Evolutionary conservation across 2,888 invertebrate species (phyloP).

Genomic region (Cryptophagus acutangulus): DNA sequence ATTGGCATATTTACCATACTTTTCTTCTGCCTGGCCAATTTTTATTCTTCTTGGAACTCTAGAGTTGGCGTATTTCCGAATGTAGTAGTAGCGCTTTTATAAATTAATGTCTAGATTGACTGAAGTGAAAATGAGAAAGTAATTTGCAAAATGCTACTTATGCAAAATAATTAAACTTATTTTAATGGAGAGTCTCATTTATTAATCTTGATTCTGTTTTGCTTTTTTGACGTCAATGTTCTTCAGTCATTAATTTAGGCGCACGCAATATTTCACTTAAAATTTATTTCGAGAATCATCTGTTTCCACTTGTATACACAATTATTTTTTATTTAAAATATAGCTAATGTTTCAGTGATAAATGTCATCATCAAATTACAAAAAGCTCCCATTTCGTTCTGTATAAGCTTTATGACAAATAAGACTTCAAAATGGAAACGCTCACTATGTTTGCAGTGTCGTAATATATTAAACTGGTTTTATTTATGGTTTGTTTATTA

Average conservation of each 20-base stretch:
- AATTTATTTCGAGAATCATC: constrained; percentile 17
- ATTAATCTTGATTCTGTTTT: constrained; percentile 1
- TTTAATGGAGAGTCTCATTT: constrained; percentile 1
- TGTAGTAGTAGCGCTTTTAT: background rate
- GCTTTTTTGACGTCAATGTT: constrained; percentile 2
- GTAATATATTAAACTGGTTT: constrained; percentile 33
- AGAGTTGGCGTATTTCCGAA: background rate
- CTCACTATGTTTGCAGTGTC: constrained; percentile 27
- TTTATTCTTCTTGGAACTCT: too few species aligned
- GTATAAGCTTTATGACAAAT: constrained; percentile 29
- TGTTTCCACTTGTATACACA: constrained; percentile 20
- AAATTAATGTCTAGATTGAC: background rate
- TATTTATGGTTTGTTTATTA: constrained; percentile 37
- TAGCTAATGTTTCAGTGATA: constrained; percentile 26
- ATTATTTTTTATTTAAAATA: constrained; percentile 21
- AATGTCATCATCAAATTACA: constrained; percentile 25
- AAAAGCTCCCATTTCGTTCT: constrained; percentile 17
- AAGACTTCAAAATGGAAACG: constrained; percentile 29
- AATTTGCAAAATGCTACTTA: too few species aligned
- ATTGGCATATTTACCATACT: background rate
- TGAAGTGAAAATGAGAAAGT: too few species aligned
- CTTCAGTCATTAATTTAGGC: constrained; percentile 6
- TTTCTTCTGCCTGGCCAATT: background rate
- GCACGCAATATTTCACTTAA: constrained; percentile 12
- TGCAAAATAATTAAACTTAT: background rate